These are phyloP conservation scores for Triplophysa dalaica DNA, from an alignment of 2,113 vertebrate species.

Conservation along the genomic window DNA sequence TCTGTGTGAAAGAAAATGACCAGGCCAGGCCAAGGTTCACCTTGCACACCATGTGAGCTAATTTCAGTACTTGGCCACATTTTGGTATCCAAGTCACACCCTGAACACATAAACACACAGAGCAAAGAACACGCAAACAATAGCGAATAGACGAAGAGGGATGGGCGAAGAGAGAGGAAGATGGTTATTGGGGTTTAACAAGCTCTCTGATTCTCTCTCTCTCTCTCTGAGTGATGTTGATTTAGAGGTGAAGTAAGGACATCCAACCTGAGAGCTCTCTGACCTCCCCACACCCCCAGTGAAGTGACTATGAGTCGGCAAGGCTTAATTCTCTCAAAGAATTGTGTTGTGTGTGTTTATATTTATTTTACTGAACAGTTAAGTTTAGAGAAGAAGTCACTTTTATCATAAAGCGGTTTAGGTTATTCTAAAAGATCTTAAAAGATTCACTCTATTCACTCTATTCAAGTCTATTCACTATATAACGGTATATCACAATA, in stretches of 20 bases:
- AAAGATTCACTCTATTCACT: no score
- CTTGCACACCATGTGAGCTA: slow-evolving; percentile 16
- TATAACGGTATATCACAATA: no score
- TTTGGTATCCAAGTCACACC: slow-evolving; percentile 48
- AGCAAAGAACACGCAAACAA: slow-evolving; percentile 30
- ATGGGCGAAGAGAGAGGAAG: slow-evolving; percentile 32
- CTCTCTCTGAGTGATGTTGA: neutral
- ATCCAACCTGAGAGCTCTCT: slow-evolving; percentile 46
- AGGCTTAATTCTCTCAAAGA: neutral
- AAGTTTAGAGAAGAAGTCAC: neutral
- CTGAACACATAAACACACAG: slow-evolving; percentile 42
- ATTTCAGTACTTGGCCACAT: slow-evolving; percentile 45
- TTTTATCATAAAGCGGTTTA: no score
- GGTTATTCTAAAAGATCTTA: no score
- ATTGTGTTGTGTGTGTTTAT: slow-evolving; percentile 23
- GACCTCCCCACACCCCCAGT: slow-evolving; percentile 49
- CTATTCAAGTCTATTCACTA: no score
- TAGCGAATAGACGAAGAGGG: neutral
- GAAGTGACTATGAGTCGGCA: slow-evolving; percentile 3
- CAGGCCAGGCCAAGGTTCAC: slow-evolving; percentile 24
- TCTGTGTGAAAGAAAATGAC: neutral
- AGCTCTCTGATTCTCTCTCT: neutral
- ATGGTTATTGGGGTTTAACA: slow-evolving; percentile 22
- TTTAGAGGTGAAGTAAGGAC: slow-evolving; percentile 58
- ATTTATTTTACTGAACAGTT: no score